Conservation (phyloP, 2,113 vertebrate species). For the Mesitornis unicolor region DNA sequence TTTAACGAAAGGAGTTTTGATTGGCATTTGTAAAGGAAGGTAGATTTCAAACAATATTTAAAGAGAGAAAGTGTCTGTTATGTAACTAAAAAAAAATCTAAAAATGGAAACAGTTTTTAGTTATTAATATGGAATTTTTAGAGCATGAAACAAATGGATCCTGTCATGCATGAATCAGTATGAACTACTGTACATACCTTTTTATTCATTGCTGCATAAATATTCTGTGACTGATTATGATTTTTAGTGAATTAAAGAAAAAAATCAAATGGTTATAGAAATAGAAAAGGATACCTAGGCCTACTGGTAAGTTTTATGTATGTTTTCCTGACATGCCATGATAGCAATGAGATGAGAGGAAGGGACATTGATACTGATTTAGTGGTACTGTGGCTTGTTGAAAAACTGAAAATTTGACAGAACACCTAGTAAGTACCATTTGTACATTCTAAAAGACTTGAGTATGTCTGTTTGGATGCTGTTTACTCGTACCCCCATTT, state of each 20-base stretch:
- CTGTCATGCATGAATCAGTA: slow-evolving; percentile 70
- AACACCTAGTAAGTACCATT: background rate
- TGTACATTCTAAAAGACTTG: background rate
- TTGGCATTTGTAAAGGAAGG: slow-evolving; percentile 42
- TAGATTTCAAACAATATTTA: slow-evolving; percentile 55
- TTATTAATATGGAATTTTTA: slow-evolving; percentile 74
- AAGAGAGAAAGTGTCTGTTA: slow-evolving; percentile 60
- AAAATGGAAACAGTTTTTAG: slow-evolving; percentile 71
- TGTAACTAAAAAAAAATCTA: slow-evolving; percentile 61
- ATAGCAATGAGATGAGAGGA: background rate
- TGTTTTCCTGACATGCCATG: background rate
- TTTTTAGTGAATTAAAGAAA: slow-evolving; percentile 15
- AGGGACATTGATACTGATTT: background rate
- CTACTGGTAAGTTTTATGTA: background rate
- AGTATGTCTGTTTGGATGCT: background rate
- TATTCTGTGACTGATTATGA: slow-evolving; percentile 32
- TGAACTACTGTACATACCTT: slow-evolving; percentile 68
- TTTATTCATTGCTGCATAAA: slow-evolving; percentile 58
- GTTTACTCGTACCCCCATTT: background rate
- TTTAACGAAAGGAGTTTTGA: slow-evolving; percentile 15
- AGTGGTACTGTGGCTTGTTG: background rate
- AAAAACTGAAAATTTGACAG: background rate
- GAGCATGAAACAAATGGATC: slow-evolving; percentile 74
- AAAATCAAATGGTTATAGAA: background rate
- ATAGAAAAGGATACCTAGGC: background rate